Percentiles rank a stretch among this genome's conserved stretches.
phyloP scores from a whole-genome alignment of 2,888 invertebrate species.

The Lymantria dispar region DNA sequence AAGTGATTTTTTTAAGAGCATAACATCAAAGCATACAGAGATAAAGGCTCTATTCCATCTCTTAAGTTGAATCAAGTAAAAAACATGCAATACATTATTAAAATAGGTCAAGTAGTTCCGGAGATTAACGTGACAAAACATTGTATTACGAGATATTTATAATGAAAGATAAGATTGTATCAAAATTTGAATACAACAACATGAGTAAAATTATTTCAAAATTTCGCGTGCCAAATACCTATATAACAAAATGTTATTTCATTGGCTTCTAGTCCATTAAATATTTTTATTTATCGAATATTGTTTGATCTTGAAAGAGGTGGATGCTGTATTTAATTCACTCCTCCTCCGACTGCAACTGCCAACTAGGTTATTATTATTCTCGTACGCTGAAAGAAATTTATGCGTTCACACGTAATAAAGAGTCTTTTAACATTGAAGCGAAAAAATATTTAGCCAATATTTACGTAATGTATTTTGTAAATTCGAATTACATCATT shows the following conservation, averaged over 20 bases:
- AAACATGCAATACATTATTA: no score
- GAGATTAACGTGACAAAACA: no score
- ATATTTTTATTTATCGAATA: constrained; percentile 19
- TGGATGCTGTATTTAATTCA: constrained; percentile 12
- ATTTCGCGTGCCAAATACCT: constrained; percentile 21
- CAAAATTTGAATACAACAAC: no score
- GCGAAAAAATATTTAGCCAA: not conserved
- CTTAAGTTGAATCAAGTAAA: no score
- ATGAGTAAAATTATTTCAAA: constrained; percentile 7
- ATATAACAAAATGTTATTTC: constrained; percentile 1
- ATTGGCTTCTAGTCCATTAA: constrained; percentile 6
- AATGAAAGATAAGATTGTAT: no score
- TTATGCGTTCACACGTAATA: constrained; percentile 39
- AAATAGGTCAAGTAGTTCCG: constrained; percentile 12
- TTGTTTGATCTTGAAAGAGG: constrained; percentile 41
- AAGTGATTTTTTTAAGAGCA: no score
- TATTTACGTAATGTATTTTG: not conserved
- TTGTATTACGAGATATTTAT: no score
- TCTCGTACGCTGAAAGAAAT: constrained; percentile 40
- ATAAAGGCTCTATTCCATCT: no score
- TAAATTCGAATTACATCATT: not conserved
- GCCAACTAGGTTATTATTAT: constrained; percentile 61
- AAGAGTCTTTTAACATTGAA: constrained; percentile 21
- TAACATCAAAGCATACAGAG: no score
- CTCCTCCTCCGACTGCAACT: constrained; percentile 26